Base-by-base conservation (phyloP, 2,797 vertebrate genomes). In the Rhinoraja longicauda region DNA sequence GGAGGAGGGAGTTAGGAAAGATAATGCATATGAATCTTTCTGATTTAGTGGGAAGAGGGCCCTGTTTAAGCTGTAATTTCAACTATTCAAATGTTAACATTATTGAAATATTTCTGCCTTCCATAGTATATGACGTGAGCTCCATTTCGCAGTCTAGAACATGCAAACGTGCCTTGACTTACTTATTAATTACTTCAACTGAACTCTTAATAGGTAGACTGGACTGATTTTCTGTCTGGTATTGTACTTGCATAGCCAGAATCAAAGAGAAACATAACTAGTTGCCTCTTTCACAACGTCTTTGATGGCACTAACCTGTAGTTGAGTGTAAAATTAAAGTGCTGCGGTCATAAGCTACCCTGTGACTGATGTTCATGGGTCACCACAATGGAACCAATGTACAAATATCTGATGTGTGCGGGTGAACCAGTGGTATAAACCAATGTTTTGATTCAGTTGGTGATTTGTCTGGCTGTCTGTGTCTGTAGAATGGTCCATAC, bases 181-280 rank as follows among this genome's bases (percentile, higher is more conserved):
- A 70, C 62, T 70, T 90, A 70, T 70, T 24, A 45, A 24, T 90
- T 90, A n/a, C 64, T 90, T 90, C 86, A 70, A 36, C 64, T 70
- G 64, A 90, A 39, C 64, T 64, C 86, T 90, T 90, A 90, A 90
- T 70, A 90, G 64, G 39, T 39, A 90, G 64, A 32, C 4, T 2
- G 64, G 64, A 90, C 32, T 90, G 86, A 90, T 90, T 67, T 90
- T 70, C n/a, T 90, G 64, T 36, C 62, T 24, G 64, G 70, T 39
- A 17, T 70, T 36, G 62, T 67, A 90, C 86, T 90, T 90, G 86
- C 32, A 59, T 84, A 21, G 86, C 21, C 39, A 39, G 32, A 64
- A 90, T 90, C 32, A 90, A 90, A 90, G 86, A 70, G 17, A 72
- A 70, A 72, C 32, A 3, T 9, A 39, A 32, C 19, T 7, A 36